Evolutionary conservation across 2,797 vertebrate genomes (phyloP), one percentile per base, ranked within the genome.

Genomic region (Arvicola amphibius): DNA sequence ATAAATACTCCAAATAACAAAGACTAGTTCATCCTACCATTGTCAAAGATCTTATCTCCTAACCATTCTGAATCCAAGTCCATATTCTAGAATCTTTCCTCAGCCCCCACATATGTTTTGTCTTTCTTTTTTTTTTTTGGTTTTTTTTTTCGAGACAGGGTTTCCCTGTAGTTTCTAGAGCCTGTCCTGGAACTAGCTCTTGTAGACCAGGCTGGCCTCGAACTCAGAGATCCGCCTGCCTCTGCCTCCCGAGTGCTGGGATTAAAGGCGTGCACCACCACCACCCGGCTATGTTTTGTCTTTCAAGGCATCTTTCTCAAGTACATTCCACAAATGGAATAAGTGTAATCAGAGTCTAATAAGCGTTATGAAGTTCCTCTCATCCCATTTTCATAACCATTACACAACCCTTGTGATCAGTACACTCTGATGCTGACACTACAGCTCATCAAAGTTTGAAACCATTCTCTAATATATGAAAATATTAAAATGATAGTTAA

Each of bases 271-370:
- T n/a, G n/a, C n/a, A n/a, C n/a, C n/a, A n/a, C n/a, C n/a, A n/a
- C n/a, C n/a, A n/a, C n/a, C n/a, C n/a, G n/a, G n/a, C n/a, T 2
- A 5, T 2, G 7, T 40, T 71, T 3, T 14, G 7, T 21, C 74
- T 43, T n/a, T 53, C 16, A 12, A 84, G 3, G 14, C 19, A 51
- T n/a, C 16, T 95, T 43, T 19, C 32, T 43, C 65, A 40, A 74
- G 17, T 13, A 34, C 13, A 25, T 34, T 17, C 23, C 34, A 63
- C 4, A 11, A 88, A 10, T 69, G 32, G 25, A 85, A 17, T 5
- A 84, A n/a, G 29, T 76, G 0, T n/a, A 61, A 25, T 88, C 43
- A 93, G 59, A 17, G 16, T 46, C 17, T 53, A 79, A 29, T 40
- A 48, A 16, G 25, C 14, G 34, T 53, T 3, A 37, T 17, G 7